Evolutionary conservation across 2,113 vertebrate genomes (phyloP).

Genomic region (Okapia johnstoni): DNA sequence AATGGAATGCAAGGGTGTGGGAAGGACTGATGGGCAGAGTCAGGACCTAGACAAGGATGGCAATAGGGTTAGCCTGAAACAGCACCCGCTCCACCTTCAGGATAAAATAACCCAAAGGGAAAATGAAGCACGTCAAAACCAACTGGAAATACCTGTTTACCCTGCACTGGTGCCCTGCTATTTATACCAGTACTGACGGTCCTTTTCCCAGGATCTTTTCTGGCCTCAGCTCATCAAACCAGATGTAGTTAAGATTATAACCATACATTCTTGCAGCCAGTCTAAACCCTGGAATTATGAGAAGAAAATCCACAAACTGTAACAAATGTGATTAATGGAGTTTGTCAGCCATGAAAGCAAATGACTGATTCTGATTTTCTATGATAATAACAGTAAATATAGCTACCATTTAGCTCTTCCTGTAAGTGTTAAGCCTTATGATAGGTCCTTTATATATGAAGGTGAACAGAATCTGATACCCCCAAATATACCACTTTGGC

Average conservation of each 20-base stretch:
- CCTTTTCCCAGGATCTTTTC: neutral
- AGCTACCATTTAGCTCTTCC: neutral
- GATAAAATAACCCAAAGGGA: neutral
- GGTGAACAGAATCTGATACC: neutral
- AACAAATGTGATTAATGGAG: neutral
- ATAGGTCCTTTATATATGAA: neutral
- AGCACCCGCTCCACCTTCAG: neutral
- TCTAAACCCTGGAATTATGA: neutral
- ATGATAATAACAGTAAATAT: neutral
- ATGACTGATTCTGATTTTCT: neutral
- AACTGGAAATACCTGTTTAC: neutral
- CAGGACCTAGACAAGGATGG: neutral
- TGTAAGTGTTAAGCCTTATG: neutral
- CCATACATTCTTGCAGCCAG: neutral
- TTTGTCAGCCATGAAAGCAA: neutral
- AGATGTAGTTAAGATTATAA: neutral
- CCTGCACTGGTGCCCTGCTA: neutral
- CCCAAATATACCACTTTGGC: neutral
- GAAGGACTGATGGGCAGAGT: neutral
- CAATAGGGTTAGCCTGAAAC: neutral
- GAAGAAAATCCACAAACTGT: neutral
- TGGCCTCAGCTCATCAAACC: neutral
- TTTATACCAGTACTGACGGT: neutral
- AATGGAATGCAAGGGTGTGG: neutral
- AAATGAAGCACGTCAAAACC: neutral